Evolutionary conservation across 2,113 vertebrate species (phyloP).

Genomic region (Calyptomena viridis): DNA sequence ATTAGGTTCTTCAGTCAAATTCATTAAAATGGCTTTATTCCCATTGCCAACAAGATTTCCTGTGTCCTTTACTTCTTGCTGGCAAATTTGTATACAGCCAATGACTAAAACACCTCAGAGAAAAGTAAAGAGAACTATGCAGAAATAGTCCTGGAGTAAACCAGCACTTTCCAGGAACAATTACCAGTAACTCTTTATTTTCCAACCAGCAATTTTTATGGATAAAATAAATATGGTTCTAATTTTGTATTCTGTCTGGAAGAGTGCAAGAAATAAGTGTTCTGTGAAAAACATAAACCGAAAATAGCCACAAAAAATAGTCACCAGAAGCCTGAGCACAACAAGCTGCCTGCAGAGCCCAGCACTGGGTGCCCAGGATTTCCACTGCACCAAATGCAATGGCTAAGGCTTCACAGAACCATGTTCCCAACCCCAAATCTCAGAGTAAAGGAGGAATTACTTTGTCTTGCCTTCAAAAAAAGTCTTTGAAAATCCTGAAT

Average conservation of each 20-base stretch:
- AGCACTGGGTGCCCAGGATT: not conserved
- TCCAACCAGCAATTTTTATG: not conserved
- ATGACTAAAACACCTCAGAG: not conserved
- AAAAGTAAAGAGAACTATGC: not conserved
- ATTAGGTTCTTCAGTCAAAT: not conserved
- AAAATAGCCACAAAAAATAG: not conserved
- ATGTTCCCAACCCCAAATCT: not conserved
- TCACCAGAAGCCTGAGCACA: not conserved
- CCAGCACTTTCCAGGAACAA: not conserved
- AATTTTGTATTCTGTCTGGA: not conserved
- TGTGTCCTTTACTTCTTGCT: not conserved
- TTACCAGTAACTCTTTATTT: not conserved
- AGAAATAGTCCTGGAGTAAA: not conserved
- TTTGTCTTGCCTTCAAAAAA: not conserved
- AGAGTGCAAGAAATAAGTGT: not conserved
- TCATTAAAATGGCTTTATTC: not conserved
- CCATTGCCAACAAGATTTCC: not conserved
- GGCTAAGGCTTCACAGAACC: not conserved
- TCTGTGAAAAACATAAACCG: not conserved
- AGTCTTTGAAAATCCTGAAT: not conserved
- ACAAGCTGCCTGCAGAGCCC: not conserved
- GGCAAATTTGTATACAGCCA: not conserved
- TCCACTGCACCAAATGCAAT: not conserved
- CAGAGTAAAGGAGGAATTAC: not conserved
- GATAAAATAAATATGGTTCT: not conserved